Evolutionary conservation across 2,113 vertebrate species (phyloP).

Genomic region (Tauraco erythrolophus): DNA sequence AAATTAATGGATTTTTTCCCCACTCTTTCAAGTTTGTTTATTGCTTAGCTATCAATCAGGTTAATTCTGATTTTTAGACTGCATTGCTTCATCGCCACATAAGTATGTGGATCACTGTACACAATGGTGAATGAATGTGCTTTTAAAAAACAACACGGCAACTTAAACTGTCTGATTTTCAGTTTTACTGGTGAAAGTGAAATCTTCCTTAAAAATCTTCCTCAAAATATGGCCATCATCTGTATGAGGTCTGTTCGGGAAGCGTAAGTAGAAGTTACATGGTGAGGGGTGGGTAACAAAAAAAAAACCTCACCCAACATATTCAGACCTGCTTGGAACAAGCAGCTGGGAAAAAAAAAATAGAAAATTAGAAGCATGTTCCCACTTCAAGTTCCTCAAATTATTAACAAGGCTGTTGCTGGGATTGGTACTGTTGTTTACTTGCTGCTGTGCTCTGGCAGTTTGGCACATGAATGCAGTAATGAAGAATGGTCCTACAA

Average conservation of each 20-base stretch:
- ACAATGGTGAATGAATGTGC: neutral
- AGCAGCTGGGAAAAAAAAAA: neutral
- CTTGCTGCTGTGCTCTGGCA: neutral
- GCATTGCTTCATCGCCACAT: neutral
- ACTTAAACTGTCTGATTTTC: neutral
- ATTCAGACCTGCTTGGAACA: neutral
- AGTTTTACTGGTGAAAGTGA: neutral
- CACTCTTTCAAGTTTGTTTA: neutral
- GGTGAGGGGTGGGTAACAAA: neutral
- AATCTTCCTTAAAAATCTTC: neutral
- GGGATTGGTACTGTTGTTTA: neutral
- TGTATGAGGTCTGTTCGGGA: neutral
- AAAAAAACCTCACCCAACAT: rapidly evolving
- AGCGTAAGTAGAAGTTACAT: neutral
- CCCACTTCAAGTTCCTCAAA: neutral
- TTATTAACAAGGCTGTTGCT: neutral
- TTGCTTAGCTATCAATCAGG: neutral
- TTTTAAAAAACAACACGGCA: neutral
- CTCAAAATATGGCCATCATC: neutral
- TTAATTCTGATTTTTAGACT: neutral
- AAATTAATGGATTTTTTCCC: neutral
- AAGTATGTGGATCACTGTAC: neutral
- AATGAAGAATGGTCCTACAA: neutral
- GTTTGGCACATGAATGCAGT: neutral
- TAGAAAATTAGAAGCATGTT: neutral